Conservation (phyloP, 2,113 vertebrate species). For the Gulo gulo region DNA sequence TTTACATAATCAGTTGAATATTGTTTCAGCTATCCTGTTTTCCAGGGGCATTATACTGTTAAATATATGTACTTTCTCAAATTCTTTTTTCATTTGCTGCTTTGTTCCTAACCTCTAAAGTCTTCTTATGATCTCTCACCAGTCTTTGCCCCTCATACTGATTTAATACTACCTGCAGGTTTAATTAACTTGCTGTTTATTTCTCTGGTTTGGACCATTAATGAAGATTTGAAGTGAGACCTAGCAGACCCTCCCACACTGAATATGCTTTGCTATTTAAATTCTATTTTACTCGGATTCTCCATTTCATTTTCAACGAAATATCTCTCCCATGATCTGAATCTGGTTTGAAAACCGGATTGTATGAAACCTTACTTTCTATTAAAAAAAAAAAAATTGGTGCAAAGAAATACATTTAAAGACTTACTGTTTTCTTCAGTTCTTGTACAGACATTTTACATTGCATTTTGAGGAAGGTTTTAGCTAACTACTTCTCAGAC, state of each 20-base stretch:
- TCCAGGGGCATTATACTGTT: conserved; percentile 34
- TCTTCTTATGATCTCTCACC: conserved; percentile 3
- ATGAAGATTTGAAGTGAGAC: conserved; percentile 53
- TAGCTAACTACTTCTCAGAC: not conserved
- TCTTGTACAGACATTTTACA: not conserved
- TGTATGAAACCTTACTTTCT: not conserved
- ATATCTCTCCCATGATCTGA: not conserved
- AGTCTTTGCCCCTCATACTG: not conserved
- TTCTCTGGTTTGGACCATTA: conserved; percentile 41
- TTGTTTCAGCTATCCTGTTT: conserved; percentile 38
- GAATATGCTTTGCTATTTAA: conserved; percentile 30
- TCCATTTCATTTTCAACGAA: not conserved
- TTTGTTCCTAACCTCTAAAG: conserved; percentile 35
- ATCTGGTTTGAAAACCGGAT: not conserved
- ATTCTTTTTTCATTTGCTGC: conserved; percentile 38
- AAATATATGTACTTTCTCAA: conserved; percentile 27
- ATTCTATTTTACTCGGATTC: not conserved
- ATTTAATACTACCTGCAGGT: conserved; percentile 59
- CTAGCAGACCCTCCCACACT: not conserved
- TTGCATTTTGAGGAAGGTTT: not conserved
- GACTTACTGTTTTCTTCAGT: not conserved
- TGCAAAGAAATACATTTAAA: not conserved
- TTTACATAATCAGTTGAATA: conserved; percentile 52
- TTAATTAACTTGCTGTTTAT: conserved; percentile 72
- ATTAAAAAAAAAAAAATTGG: not conserved